These are phyloP conservation scores for Acanthosoma haemorrhoidale DNA, from an alignment of 2,888 invertebrate species.

Conservation along the genomic window DNA sequence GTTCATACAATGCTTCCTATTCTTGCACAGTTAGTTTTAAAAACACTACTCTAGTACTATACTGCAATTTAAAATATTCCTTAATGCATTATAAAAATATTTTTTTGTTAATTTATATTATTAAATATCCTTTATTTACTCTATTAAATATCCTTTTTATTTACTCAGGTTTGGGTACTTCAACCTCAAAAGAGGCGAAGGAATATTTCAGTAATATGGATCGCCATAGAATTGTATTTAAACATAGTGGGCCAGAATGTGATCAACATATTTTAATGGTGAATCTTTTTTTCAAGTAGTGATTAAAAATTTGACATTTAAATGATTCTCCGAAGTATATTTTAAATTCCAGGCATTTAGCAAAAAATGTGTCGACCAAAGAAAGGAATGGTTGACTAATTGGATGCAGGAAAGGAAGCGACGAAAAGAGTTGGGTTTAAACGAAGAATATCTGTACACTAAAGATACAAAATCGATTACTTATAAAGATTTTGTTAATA, in stretches of 20 bases:
- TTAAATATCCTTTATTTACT: no score
- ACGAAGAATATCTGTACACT: conserved; percentile 84
- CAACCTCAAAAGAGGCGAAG: conserved; percentile 95
- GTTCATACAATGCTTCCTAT: no score
- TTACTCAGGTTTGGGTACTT: conserved; percentile 89
- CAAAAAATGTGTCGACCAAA: conserved; percentile 88
- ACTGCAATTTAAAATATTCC: no score
- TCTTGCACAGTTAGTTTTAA: no score
- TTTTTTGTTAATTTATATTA: no score
- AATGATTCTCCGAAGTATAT: not conserved
- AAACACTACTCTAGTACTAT: no score
- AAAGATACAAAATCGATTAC: conserved; percentile 77
- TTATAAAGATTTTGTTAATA: conserved; percentile 89
- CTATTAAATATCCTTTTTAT: no score
- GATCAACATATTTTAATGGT: conserved; percentile 85
- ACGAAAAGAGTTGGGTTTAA: conserved; percentile 74
- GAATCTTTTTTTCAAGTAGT: not conserved
- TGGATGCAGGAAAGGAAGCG: conserved; percentile 91
- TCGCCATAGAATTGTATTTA: conserved; percentile 84
- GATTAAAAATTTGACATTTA: not conserved
- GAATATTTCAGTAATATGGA: conserved; percentile 97
- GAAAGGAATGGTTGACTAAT: conserved; percentile 94
- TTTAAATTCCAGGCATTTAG: conserved; percentile 65
- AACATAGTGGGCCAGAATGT: conserved; percentile 78
- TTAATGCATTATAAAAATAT: no score